Evolutionary conservation across 2,797 vertebrate genomes (phyloP).

Genomic region (Amniataba percoides): DNA sequence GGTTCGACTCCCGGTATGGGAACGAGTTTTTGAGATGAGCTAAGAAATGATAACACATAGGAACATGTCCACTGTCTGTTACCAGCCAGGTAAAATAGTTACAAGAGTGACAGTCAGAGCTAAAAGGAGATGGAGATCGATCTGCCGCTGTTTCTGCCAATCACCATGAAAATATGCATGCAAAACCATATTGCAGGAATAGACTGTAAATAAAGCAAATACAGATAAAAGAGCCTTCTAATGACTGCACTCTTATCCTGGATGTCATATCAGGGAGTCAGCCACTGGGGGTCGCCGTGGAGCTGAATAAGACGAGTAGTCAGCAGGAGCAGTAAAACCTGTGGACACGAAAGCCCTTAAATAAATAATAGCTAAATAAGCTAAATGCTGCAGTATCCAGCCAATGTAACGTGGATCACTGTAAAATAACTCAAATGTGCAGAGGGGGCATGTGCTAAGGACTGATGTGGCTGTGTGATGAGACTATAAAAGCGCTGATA

Average conservation of each 20-base stretch:
- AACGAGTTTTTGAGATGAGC: conserved; percentile 33
- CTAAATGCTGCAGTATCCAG: not conserved
- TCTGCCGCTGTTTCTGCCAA: rapidly evolving
- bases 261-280: not conserved
- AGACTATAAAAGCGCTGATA: not conserved
- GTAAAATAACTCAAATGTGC: not conserved
- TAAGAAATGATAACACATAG: too few species aligned
- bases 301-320: conserved; percentile 10
- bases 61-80: too few species aligned
- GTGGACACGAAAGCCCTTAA: not conserved
- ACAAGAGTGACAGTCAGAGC: rapidly evolving
- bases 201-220: too few species aligned
- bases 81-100: not conserved
- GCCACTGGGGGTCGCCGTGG: conserved; percentile 47
- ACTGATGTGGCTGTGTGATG: too few species aligned
- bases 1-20: conserved; percentile 87
- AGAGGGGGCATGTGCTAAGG: not conserved
- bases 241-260: not conserved
- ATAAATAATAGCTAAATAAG: not conserved
- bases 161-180: rapidly evolving
- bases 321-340: not conserved
- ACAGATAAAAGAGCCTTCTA: too few species aligned
- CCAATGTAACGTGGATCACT: not conserved
- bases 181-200: rapidly evolving
- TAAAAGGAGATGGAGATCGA: too few species aligned